Conservation (phyloP, 35 echinoderm and acorn worm genomes). For the Acanthaster planci region DNA sequence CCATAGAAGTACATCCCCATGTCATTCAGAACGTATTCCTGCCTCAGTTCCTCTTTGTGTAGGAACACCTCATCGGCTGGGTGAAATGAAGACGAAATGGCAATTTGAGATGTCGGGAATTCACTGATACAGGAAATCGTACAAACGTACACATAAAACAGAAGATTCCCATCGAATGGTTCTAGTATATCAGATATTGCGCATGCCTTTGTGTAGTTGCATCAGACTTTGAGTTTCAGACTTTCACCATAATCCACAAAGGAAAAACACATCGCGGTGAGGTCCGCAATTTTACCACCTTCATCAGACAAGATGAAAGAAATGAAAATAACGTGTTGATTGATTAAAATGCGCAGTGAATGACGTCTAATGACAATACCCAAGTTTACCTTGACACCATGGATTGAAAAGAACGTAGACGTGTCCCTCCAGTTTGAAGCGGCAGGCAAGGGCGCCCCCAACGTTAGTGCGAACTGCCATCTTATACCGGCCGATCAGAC, state of each 20-base stretch:
- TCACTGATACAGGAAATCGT: neutral
- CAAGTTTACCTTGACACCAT: constrained; percentile 54
- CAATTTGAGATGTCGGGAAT: neutral
- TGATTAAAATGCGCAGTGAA: no score
- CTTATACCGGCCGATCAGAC: constrained; percentile 61
- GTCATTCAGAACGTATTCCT: constrained; percentile 87
- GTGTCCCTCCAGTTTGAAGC: constrained; percentile 55
- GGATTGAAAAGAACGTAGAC: constrained; percentile 90
- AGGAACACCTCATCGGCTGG: constrained; percentile 84
- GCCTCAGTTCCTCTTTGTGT: constrained; percentile 56
- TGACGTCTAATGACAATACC: neutral
- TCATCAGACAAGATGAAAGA: no score
- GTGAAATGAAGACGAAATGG: neutral
- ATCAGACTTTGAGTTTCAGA: no score
- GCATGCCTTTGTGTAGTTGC: neutral
- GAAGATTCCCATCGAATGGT: neutral
- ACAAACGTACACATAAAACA: neutral
- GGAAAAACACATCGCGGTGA: no score
- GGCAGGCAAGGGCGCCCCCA: constrained; percentile 52
- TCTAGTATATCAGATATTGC: neutral
- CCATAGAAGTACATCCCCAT: constrained; percentile 75
- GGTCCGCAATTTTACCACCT: no score
- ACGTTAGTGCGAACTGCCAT: constrained; percentile 58
- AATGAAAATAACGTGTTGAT: no score
- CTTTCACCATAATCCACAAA: no score